Base-by-base conservation (phyloP, 2,888 invertebrate genomes). In the Temnothorax ravouxi region DNA sequence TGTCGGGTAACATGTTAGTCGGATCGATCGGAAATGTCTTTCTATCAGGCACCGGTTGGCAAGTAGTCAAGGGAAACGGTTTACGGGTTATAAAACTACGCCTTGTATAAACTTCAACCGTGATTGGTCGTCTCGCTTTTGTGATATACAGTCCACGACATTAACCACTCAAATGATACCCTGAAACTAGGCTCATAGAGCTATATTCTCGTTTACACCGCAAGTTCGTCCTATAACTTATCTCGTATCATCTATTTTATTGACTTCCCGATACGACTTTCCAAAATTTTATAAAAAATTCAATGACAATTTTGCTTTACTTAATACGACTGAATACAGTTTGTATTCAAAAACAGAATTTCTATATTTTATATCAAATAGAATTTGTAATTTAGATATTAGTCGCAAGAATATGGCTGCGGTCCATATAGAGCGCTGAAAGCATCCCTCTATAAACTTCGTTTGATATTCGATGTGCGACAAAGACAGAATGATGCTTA, bases 1-100 rank as follows among this genome's bases (percentile, higher is more conserved):
- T 29, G 41, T 44, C 21, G 52, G 15, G 29, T 34, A 44, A 1
- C 34, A 3, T 47, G 21, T 25, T 50, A 25, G 38, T 61, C n/a
- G 34, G n/a, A 29, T 38, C 62, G 52, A 71, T 71, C 44, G 44
- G 79, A 59, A 72, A 72, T 44, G 18, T 47, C 72, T 47, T 25
- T 79, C 44, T 59, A 71, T 79, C 52, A 41, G 44, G 34, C 59
- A 50, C 18, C 2, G 29, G 25, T 72, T 80, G 79, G 59, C 79
- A 72, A 59, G 13, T 38, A 47, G 59, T 79, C 79, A 71, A 59
- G 64, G 18, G 34, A 29, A 72, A 79, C 21, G 56, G 21, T 72
- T 59, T 59, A 72, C 34, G 72, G 21, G 71, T 38, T 72, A 47
- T 72, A 72, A 80, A 80, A 72, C n/a, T 34, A 56, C 34, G 67